Evolutionary conservation across 2,888 invertebrate species (phyloP).

Genomic region (Archips crataeganus): DNA sequence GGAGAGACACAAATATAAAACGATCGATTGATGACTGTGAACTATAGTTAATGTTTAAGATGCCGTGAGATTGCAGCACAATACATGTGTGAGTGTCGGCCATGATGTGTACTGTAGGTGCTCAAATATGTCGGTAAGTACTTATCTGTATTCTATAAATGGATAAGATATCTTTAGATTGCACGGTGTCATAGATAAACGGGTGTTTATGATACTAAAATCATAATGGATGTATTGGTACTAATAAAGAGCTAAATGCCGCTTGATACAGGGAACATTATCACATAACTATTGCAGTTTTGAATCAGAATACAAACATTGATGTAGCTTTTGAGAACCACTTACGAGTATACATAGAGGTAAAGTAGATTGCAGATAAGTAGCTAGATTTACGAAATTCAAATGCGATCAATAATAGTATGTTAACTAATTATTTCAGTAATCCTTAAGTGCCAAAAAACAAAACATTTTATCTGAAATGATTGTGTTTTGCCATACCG

Average conservation of each 20-base stretch:
- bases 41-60: conserved; percentile 45
- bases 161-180: conserved; percentile 59
- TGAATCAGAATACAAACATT: not conserved
- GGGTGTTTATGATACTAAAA: conserved; percentile 37
- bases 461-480: not conserved
- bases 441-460: not conserved
- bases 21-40: conserved; percentile 34
- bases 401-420: not conserved
- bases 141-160: conserved; percentile 51
- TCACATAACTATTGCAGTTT: not conserved
- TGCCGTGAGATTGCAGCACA: conserved; percentile 12
- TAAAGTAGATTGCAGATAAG: not conserved
- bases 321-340: not conserved
- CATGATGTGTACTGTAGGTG: conserved; percentile 15
- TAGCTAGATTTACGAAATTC: not conserved
- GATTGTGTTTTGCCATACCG: not conserved
- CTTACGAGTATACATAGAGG: not conserved
- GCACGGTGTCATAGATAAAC: conserved; percentile 52
- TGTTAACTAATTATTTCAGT: not conserved
- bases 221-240: conserved; percentile 55
- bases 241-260: conserved; percentile 34
- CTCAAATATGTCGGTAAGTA: conserved; percentile 39
- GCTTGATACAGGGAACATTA: conserved; percentile 14
- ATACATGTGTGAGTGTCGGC: conserved; percentile 26
- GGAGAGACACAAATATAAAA: conserved; percentile 45